A percentile compares a stretch with the other conserved stretches of the same genome.
These are phyloP conservation scores for Takifugu ocellatus DNA, from an alignment of 2,797 vertebrate species.

Conservation along the genomic window DNA sequence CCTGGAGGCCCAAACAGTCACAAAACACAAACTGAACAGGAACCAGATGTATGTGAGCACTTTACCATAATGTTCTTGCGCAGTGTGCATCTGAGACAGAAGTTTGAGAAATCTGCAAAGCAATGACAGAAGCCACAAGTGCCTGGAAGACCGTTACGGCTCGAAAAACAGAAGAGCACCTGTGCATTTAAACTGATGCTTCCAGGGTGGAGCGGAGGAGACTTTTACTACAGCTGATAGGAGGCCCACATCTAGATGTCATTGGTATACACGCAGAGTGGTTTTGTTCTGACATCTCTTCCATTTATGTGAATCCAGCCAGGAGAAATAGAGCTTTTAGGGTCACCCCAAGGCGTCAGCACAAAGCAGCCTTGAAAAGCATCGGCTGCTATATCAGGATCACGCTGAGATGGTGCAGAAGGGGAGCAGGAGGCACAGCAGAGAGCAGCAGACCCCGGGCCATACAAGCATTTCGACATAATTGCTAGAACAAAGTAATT, in stretches of 20 bases:
- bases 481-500: constrained; percentile 81
- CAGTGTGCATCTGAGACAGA: constrained; percentile 53
- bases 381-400: constrained; percentile 36
- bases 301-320: constrained; percentile 35
- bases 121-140: constrained; percentile 76
- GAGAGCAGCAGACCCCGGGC: constrained; percentile 61
- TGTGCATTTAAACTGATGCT: constrained; percentile 67
- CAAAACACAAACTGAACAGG: constrained; percentile 38
- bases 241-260: constrained; percentile 51
- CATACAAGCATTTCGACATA: constrained; percentile 69
- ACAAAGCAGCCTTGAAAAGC: constrained; percentile 37
- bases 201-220: constrained; percentile 53
- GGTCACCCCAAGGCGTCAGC: constrained; percentile 47
- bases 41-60: constrained; percentile 72
- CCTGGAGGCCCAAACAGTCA: constrained; percentile 29
- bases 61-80: constrained; percentile 78
- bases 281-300: constrained; percentile 20
- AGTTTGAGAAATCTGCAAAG: constrained; percentile 66
- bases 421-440: constrained; percentile 50
- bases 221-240: constrained; percentile 45
- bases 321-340: constrained; percentile 47
- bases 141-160: constrained; percentile 75
- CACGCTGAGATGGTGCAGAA: constrained; percentile 48
- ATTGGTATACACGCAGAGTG: constrained; percentile 40
- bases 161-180: constrained; percentile 75